Evolutionary conservation across 1,140 invertebrate genomes (phyloP), one percentile per base, ranked within the genome.

Genomic region (Drosophila suzukii): DNA sequence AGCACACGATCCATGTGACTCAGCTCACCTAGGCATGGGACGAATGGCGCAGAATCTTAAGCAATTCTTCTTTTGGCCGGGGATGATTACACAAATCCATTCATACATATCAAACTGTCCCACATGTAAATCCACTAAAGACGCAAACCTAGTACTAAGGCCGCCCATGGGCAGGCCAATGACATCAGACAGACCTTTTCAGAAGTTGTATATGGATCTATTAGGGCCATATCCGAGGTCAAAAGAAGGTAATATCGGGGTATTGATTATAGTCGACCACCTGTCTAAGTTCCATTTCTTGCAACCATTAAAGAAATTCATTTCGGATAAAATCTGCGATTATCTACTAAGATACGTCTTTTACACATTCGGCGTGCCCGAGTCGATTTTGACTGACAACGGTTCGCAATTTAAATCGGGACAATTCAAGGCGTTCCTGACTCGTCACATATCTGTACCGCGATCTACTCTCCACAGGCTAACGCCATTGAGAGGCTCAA

Each of bases 401-500:
- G 53, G 53, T 13, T 55, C 36, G 4, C 53, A 55, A 24, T 55
- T 55, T 13, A 38, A 38, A 13, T 55, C 53, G 1, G 20, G 53
- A 6, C 12, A 39, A 8, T 41, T 57, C 24, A 49, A 66, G 24
- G 30, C 32, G 4, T 57, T 57, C 27, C 43, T 50, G 27, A 49
- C 32, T n/a, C 60, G 60, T 7, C 30, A 32, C 15, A 59, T 12
- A 38, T 53, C 0, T 65, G 60, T 12, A 53, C 67, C 10, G 36
- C 36, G 10, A 38, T 38, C 10, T 38, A 38, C 36, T 38, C 36
- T 4, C 11, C 36, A 4, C 67, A 71, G 12, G 50, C 58, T 1
- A 71, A 62, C 11, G 67, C 58, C 1, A 61, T 50, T 30, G 57
- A 70, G 11, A 50, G 66, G 8, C 8, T 70, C 0, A 67, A 70